These are phyloP conservation scores for Mionectes macconnelli DNA, from an alignment of 2,113 vertebrate genomes.

Conservation along the genomic window DNA sequence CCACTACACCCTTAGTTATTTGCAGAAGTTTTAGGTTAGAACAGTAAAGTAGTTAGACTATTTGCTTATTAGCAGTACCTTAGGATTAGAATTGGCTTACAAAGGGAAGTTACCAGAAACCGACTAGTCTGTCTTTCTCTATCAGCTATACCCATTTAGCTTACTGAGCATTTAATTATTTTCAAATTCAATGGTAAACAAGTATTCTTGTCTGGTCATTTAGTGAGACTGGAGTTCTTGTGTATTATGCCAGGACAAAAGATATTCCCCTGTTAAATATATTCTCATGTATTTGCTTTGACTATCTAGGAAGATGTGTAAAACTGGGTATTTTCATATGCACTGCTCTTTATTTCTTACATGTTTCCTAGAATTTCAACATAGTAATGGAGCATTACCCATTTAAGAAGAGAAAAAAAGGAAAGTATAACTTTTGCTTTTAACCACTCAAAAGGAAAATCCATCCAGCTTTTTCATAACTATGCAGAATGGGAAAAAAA, in stretches of 20 bases:
- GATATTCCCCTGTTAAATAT: not conserved
- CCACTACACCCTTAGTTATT: not conserved
- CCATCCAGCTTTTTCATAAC: not conserved
- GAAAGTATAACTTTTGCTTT: not conserved
- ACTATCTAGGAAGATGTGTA: not conserved
- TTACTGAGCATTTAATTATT: not conserved
- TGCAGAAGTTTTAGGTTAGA: not conserved
- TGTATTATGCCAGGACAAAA: not conserved
- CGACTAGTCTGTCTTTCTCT: not conserved
- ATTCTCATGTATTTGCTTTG: not conserved
- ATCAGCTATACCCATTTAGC: not conserved
- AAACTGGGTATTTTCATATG: not conserved
- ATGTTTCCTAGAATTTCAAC: not conserved
- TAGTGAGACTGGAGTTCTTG: not conserved
- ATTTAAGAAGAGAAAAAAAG: not conserved
- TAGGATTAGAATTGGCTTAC: not conserved
- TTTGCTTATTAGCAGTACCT: not conserved
- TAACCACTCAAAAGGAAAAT: not conserved
- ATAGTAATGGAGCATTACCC: rapidly evolving
- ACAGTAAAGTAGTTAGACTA: not conserved
- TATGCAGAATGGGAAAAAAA: not conserved
- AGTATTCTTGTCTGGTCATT: not conserved
- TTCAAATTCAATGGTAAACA: not conserved
- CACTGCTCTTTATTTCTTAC: not conserved
- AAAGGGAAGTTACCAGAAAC: not conserved